phyloP scores from a whole-genome alignment of 2,797 vertebrate genomes.

The Cossypha polioptera region DNA sequence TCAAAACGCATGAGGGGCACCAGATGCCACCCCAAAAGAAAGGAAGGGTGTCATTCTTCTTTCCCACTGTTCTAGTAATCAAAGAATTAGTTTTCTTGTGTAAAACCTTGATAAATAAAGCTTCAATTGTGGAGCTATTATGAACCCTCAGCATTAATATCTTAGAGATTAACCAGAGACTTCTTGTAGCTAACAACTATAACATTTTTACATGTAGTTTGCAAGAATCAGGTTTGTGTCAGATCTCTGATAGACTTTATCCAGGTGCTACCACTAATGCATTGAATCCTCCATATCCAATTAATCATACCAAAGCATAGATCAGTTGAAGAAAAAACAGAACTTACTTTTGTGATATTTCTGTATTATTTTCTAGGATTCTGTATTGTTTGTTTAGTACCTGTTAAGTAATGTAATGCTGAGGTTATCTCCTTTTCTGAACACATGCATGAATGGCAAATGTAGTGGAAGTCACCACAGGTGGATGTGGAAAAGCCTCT shows the following conservation, averaged over 20 bases:
- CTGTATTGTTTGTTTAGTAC: background rate
- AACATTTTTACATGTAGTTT: background rate
- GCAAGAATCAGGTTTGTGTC: background rate
- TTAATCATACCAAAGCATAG: background rate
- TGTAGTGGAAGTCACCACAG: background rate
- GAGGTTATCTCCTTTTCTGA: background rate
- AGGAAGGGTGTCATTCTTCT: background rate
- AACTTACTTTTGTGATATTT: background rate
- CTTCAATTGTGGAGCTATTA: background rate
- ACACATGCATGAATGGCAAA: background rate
- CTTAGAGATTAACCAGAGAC: background rate
- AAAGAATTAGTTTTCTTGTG: background rate
- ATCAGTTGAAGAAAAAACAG: background rate
- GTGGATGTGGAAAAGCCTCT: background rate
- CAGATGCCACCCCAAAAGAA: background rate
- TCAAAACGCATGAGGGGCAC: background rate
- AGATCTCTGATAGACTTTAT: background rate
- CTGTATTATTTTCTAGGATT: background rate
- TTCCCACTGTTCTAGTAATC: background rate
- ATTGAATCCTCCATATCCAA: background rate
- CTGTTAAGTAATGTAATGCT: background rate
- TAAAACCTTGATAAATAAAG: background rate
- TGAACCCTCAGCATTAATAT: background rate
- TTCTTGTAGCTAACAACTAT: background rate
- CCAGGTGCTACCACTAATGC: background rate